A percentile compares a stretch with the other conserved stretches of the same genome.
Evolutionary conservation across 2,888 invertebrate species (phyloP).

Genomic region (Euproctis similis): DNA sequence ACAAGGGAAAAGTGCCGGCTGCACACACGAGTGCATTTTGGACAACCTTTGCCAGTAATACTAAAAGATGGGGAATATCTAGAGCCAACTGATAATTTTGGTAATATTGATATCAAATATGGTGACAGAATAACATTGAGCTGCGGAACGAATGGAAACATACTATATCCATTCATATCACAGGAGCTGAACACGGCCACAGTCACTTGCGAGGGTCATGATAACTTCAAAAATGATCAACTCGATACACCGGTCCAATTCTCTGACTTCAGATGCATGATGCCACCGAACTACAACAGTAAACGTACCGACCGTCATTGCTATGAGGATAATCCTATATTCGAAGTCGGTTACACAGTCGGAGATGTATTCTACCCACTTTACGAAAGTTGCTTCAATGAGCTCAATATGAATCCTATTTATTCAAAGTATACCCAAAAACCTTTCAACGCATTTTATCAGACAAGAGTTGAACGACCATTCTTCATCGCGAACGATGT

Average conservation of each 20-base stretch:
- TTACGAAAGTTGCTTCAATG: conserved; percentile 60
- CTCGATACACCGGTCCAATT: conserved; percentile 39
- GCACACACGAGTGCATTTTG: conserved; percentile 45
- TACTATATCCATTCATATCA: conserved; percentile 40
- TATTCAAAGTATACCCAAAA: conserved; percentile 61
- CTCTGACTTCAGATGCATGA: conserved; percentile 35
- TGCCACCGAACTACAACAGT: conserved; percentile 41
- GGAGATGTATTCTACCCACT: conserved; percentile 42
- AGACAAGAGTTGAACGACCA: conserved; percentile 51
- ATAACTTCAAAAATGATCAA: conserved; percentile 51
- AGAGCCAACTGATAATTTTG: conserved; percentile 47
- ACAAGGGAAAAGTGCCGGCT: conserved; percentile 39
- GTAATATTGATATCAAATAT: conserved; percentile 40
- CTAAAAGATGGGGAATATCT: conserved; percentile 42
- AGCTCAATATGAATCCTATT: conserved; percentile 32
- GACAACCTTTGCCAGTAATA: conserved; percentile 51
- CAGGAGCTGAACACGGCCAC: conserved; percentile 30
- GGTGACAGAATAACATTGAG: conserved; percentile 51
- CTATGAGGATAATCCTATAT: conserved; percentile 37
- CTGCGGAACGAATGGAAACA: conserved; percentile 38
- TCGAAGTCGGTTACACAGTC: conserved; percentile 57
- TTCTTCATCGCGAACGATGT: conserved; percentile 45
- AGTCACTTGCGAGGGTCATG: conserved; percentile 43
- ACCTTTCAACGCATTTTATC: conserved; percentile 55
- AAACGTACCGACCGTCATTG: conserved; percentile 45